Percentiles rank a stretch among this genome's conserved stretches.
These are phyloP conservation scores for Hypomesus transpacificus DNA, from an alignment of 2,113 vertebrate species.

Conservation along the genomic window DNA sequence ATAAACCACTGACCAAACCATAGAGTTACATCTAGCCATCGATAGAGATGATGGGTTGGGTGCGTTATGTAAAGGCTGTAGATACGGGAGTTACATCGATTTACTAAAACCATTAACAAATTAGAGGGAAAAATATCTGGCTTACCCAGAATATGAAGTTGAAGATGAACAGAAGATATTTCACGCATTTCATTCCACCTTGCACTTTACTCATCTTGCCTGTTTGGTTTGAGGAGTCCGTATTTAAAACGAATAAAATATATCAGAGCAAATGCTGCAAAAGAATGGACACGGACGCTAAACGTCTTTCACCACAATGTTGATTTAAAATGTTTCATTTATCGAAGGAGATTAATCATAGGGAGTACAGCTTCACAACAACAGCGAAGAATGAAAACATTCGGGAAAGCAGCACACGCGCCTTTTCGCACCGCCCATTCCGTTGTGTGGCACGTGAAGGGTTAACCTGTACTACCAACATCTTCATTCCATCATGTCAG, in stretches of 20 bases:
- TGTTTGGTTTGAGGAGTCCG: constrained; percentile 16
- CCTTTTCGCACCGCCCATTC: constrained; percentile 41
- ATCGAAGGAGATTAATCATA: too few relatives aligned
- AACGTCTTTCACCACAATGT: background rate
- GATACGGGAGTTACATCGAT: too few relatives aligned
- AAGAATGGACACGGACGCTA: background rate
- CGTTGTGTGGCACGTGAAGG: background rate
- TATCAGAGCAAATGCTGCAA: too few relatives aligned
- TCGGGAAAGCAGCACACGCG: constrained; percentile 32
- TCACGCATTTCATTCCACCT: constrained; percentile 87
- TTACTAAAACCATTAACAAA: too few relatives aligned
- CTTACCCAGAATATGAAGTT: constrained; percentile 97
- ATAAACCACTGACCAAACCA: too few relatives aligned
- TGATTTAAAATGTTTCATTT: background rate
- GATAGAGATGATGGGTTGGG: too few relatives aligned
- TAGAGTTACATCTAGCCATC: too few relatives aligned
- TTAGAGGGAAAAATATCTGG: background rate
- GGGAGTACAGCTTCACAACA: background rate
- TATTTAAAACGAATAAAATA: background rate
- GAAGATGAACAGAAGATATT: constrained; percentile 91
- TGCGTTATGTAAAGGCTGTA: too few relatives aligned
- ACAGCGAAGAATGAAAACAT: constrained; percentile 39
- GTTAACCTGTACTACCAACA: background rate
- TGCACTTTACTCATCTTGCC: constrained; percentile 80
- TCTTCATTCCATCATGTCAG: too few relatives aligned